A percentile compares a stretch with the other conserved stretches of the same genome.
Evolutionary conservation across 2,113 vertebrate genomes (phyloP).

Genomic region (Sander vitreus): DNA sequence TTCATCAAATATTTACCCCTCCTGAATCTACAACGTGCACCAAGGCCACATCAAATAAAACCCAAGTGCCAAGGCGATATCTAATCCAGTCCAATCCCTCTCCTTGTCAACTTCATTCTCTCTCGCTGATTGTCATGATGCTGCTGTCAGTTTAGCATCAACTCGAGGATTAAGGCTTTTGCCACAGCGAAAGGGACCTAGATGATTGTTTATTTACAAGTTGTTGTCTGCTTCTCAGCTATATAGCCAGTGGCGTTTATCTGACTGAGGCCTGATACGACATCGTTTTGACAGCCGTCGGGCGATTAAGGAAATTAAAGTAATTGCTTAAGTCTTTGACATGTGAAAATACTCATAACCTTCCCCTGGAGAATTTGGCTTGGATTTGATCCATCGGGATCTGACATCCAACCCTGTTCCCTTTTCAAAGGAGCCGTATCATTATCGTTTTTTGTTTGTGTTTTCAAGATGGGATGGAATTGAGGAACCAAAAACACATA

Average conservation of each 20-base stretch:
- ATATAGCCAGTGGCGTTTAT: slow-evolving; percentile 54
- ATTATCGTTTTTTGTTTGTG: slow-evolving; percentile 36
- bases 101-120: slow-evolving; percentile 65
- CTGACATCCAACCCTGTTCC: slow-evolving; percentile 45
- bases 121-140: slow-evolving; percentile 53
- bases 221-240: slow-evolving; percentile 41
- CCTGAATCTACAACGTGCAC: slow-evolving; percentile 61
- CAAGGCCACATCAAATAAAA: slow-evolving; percentile 71
- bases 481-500: slow-evolving; percentile 20
- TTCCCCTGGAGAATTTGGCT: slow-evolving; percentile 51
- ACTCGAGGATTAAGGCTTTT: slow-evolving; percentile 54
- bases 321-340: slow-evolving; percentile 76
- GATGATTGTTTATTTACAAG: slow-evolving; percentile 75
- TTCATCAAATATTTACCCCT: slow-evolving; percentile 80
- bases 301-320: slow-evolving; percentile 77
- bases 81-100: slow-evolving; percentile 71
- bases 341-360: slow-evolving; percentile 63
- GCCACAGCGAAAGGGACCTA: slow-evolving; percentile 43
- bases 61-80: slow-evolving; percentile 66
- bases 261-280: slow-evolving; percentile 59
- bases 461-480: slow-evolving; percentile 21
- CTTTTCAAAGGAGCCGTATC: slow-evolving; percentile 31
- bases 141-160: slow-evolving; percentile 76
- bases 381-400: slow-evolving; percentile 47
- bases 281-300: slow-evolving; percentile 69